phyloP scores from a whole-genome alignment of 2,888 invertebrate species.

The Aporophyla lueneburgensis region DNA sequence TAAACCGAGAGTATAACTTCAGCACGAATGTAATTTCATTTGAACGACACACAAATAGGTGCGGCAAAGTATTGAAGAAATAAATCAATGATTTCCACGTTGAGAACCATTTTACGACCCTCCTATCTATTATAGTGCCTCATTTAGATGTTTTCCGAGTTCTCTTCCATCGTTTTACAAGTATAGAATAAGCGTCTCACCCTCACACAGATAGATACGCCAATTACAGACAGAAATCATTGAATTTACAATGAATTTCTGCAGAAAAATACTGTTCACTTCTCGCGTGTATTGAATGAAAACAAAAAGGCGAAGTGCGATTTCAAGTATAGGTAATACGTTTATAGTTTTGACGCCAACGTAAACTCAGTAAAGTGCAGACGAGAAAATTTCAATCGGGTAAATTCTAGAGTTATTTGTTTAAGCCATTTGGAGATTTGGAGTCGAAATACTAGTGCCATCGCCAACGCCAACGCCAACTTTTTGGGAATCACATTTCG shows the following conservation, averaged over 20 bases:
- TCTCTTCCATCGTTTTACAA: conserved; percentile 43
- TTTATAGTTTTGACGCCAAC: conserved; percentile 14
- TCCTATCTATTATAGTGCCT: conserved; percentile 41
- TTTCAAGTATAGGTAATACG: conserved; percentile 17
- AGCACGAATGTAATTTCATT: conserved; percentile 39
- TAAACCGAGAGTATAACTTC: conserved; percentile 36
- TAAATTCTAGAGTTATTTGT: not conserved
- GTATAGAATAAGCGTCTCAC: conserved; percentile 32
- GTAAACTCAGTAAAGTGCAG: not conserved
- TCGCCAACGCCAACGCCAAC: too few species aligned
- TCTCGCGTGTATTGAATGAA: conserved; percentile 35
- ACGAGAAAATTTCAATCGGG: conserved; percentile 23
- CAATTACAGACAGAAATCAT: conserved; percentile 57
- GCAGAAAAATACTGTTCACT: conserved; percentile 56
- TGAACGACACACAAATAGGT: conserved; percentile 38
- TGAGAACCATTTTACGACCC: conserved; percentile 52
- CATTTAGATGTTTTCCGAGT: conserved; percentile 48
- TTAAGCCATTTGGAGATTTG: too few species aligned
- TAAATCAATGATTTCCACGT: conserved; percentile 55
- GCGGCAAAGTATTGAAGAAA: conserved; percentile 39
- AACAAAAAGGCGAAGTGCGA: conserved; percentile 33
- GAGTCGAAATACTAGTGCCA: too few species aligned
- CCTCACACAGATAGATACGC: conserved; percentile 43
- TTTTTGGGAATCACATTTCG: too few species aligned
- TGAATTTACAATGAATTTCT: conserved; percentile 52